These are phyloP conservation scores for Apotomis turbidana DNA, from an alignment of 2,888 invertebrate species.

Conservation along the genomic window DNA sequence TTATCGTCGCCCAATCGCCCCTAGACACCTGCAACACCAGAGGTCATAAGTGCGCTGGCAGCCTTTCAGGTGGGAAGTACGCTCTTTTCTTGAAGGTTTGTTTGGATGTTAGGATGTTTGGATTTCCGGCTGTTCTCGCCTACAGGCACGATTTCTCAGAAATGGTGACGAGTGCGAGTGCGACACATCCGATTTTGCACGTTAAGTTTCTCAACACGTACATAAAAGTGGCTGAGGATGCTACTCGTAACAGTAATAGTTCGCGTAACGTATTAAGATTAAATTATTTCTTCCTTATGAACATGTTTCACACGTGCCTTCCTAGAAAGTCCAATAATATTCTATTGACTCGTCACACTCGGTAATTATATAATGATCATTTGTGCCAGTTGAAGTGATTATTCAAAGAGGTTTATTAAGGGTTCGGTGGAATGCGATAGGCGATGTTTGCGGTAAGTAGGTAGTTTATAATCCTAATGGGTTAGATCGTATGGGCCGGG, in stretches of 20 bases:
- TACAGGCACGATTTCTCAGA: too few species aligned
- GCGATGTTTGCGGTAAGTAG: constrained; percentile 31
- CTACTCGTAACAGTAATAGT: neutral
- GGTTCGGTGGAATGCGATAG: constrained; percentile 13
- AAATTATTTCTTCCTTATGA: constrained; percentile 23
- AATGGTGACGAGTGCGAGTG: neutral
- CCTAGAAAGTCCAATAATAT: constrained; percentile 14
- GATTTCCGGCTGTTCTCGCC: too few species aligned
- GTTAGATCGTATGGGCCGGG: constrained; percentile 15
- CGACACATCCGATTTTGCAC: constrained; percentile 24
- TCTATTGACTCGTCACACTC: neutral
- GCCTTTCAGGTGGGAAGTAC: too few species aligned
- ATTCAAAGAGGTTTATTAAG: neutral
- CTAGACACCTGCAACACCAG: too few species aligned
- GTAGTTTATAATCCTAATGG: constrained; percentile 34
- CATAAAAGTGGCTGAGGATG: constrained; percentile 1
- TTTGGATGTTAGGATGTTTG: too few species aligned
- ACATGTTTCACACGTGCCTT: neutral
- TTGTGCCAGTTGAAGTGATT: neutral
- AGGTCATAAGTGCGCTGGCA: too few species aligned
- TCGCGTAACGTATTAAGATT: neutral
- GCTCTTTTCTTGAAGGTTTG: too few species aligned
- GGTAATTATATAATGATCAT: constrained; percentile 11
- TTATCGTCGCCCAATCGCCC: too few species aligned
- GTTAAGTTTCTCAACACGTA: constrained; percentile 14